A percentile compares a stretch with the other conserved stretches of the same genome.
phyloP scores from a whole-genome alignment of 2,113 vertebrate genomes.

The Solenodon paradoxus region DNA sequence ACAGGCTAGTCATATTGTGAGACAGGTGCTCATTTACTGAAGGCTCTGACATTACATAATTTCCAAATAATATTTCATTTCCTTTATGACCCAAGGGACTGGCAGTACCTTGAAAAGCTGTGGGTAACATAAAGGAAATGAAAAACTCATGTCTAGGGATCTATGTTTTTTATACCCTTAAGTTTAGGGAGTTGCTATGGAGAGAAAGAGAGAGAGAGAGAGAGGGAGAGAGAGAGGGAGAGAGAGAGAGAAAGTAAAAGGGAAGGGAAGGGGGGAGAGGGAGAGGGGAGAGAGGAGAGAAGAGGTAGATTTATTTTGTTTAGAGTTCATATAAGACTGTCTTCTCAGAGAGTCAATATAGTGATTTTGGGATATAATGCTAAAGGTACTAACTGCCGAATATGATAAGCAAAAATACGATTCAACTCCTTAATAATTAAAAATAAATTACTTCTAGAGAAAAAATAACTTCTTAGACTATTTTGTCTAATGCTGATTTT shows the following conservation, averaged over 20 bases:
- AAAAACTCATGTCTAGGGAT: conserved; percentile 15
- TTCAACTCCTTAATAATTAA: neutral
- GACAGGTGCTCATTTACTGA: neutral
- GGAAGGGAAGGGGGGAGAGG: neutral
- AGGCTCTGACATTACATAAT: neutral
- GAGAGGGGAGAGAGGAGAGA: neutral
- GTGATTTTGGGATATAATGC: neutral
- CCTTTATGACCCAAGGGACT: conserved; percentile 33
- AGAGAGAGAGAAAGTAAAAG: neutral
- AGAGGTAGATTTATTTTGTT: neutral
- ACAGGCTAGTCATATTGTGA: neutral
- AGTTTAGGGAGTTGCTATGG: too few relatives aligned
- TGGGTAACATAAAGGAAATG: conserved; percentile 34
- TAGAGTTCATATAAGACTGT: neutral
- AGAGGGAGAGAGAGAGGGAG: neutral
- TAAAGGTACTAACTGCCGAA: neutral
- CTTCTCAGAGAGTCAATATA: neutral
- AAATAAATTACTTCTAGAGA: neutral
- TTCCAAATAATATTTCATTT: conserved; percentile 41
- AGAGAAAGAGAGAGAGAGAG: too few relatives aligned
- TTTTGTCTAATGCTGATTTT: neutral
- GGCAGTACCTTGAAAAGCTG: conserved; percentile 5
- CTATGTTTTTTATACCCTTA: neutral
- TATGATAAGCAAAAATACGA: neutral
- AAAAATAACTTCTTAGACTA: neutral